A percentile compares a stretch with the other conserved stretches of the same genome.
These are phyloP conservation scores for Lasioglossum morio DNA, from an alignment of 2,888 invertebrate genomes.

Conservation along the genomic window DNA sequence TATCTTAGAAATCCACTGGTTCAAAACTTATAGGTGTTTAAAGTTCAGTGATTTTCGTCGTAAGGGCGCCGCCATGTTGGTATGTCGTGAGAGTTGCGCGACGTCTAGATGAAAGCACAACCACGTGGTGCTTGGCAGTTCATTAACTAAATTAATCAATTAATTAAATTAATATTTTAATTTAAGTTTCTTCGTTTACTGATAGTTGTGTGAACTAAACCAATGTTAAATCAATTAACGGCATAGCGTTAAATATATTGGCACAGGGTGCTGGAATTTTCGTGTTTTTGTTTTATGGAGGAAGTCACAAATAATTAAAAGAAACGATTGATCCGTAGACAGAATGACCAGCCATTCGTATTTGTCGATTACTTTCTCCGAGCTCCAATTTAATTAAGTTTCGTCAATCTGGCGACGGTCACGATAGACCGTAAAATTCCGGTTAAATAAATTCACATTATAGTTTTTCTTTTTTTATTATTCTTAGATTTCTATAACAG, in stretches of 20 bases:
- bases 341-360: neutral
- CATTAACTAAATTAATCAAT: no score
- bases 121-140: no score
- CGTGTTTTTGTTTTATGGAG: neutral
- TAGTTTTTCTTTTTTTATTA: neutral
- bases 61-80: no score
- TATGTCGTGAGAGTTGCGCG: no score
- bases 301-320: neutral
- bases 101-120: no score
- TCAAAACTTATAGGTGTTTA: no score
- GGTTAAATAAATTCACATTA: neutral
- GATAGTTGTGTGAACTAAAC: neutral
- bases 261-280: neutral
- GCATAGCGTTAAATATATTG: neutral
- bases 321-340: neutral
- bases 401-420: neutral
- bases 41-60: no score
- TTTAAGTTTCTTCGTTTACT: neutral
- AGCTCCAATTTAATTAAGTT: slow-evolving; percentile 1
- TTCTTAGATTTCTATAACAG: neutral
- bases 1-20: no score
- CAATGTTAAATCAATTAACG: neutral
- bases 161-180: neutral
- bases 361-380: neutral
- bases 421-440: neutral